Evolutionary conservation across 1,140 invertebrate genomes (phyloP).

Genomic region (Phenacoccus solenopsis): DNA sequence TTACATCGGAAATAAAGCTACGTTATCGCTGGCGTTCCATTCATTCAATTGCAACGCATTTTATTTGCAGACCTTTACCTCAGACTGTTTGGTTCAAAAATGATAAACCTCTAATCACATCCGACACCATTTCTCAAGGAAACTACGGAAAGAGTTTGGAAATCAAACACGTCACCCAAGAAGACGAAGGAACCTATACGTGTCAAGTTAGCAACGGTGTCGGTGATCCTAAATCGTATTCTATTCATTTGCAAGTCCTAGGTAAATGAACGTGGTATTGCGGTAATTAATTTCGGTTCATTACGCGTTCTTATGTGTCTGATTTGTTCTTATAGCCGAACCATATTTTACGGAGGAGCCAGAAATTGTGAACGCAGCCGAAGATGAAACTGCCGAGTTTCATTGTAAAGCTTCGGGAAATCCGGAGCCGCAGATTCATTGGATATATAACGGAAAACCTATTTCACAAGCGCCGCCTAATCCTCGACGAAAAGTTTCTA

Average conservation of each 20-base stretch:
- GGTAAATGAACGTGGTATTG: conserved; percentile 35
- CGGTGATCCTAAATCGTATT: conserved; percentile 65
- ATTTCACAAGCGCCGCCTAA: conserved; percentile 63
- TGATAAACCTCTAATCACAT: conserved; percentile 48
- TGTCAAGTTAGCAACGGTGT: conserved; percentile 86
- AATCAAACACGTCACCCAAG: conserved; percentile 70
- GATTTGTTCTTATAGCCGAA: conserved; percentile 43
- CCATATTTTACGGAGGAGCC: conserved; percentile 91
- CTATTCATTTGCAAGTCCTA: conserved; percentile 65
- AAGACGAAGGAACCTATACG: conserved; percentile 76
- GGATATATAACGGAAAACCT: conserved; percentile 93
- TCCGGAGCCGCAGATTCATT: conserved; percentile 81
- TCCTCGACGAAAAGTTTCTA: conserved; percentile 46
- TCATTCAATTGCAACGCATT: not conserved
- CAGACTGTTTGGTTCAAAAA: conserved; percentile 76
- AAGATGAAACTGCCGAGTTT: conserved; percentile 80
- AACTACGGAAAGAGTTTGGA: conserved; percentile 88
- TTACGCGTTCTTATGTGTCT: not conserved
- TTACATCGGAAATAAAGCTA: too few species aligned
- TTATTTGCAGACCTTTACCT: conserved; percentile 47
- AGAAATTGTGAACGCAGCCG: conserved; percentile 72
- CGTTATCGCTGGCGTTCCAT: conserved; percentile 1
- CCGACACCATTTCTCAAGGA: conserved; percentile 61
- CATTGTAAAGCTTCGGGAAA: conserved; percentile 74
- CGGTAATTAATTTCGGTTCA: not conserved